These are phyloP conservation scores for Gavia stellata DNA, from an alignment of 2,113 vertebrate genomes.

Conservation along the genomic window DNA sequence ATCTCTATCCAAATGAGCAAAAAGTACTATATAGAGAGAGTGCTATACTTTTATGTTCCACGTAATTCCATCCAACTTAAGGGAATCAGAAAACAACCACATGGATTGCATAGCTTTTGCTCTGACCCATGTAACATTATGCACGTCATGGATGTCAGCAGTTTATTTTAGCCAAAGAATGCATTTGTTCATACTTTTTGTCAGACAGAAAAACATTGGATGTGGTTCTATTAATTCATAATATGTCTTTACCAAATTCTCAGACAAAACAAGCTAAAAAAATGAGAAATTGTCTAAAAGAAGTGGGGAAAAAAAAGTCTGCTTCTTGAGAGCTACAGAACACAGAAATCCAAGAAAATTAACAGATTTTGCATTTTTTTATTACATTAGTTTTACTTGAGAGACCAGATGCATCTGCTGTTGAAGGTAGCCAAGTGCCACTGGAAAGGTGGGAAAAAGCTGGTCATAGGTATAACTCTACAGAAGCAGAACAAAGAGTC, in stretches of 20 bases:
- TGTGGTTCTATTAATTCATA: background rate
- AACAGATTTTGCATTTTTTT: background rate
- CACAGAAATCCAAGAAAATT: background rate
- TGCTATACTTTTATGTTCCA: background rate
- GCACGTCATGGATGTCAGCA: background rate
- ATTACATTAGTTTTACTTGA: background rate
- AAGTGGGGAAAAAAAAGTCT: background rate
- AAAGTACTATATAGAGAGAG: background rate
- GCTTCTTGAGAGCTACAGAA: background rate
- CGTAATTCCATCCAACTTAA: background rate
- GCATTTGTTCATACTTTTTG: background rate
- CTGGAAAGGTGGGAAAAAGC: background rate
- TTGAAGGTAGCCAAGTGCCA: background rate
- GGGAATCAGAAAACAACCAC: background rate
- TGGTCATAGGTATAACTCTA: background rate
- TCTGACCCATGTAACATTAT: background rate
- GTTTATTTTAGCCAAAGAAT: slow-evolving; percentile 58
- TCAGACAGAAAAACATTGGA: slow-evolving; percentile 7
- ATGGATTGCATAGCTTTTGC: background rate
- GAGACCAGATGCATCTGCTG: background rate
- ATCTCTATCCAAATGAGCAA: background rate
- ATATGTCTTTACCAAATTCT: background rate
- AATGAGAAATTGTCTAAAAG: background rate
- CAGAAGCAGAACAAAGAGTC: background rate
- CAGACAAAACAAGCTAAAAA: background rate